phyloP scores from a whole-genome alignment of 2,797 vertebrate genomes.

The Liparis tanakae region DNA sequence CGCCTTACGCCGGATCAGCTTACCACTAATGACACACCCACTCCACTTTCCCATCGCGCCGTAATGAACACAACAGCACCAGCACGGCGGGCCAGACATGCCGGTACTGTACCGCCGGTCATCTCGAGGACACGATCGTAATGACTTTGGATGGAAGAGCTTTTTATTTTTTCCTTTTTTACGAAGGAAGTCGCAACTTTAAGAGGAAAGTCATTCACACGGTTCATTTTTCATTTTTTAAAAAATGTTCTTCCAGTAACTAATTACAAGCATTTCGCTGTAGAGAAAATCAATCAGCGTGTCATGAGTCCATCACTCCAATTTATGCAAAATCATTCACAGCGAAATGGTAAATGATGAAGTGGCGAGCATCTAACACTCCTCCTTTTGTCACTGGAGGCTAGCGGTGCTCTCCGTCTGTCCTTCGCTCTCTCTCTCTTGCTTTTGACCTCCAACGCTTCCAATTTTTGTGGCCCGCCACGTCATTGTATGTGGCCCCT shows the following conservation, averaged over 20 bases:
- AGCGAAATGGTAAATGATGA: slow-evolving; percentile 71
- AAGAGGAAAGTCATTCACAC: slow-evolving; percentile 53
- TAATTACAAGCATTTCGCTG: slow-evolving; percentile 75
- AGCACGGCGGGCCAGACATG: slow-evolving; percentile 17
- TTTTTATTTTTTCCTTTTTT: not conserved
- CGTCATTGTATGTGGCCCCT: too few species aligned
- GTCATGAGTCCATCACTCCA: slow-evolving; percentile 73
- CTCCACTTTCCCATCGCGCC: slow-evolving; percentile 46
- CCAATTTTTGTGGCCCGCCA: not conserved
- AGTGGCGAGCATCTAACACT: slow-evolving; percentile 63
- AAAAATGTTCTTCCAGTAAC: slow-evolving; percentile 25
- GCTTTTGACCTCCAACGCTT: slow-evolving; percentile 45
- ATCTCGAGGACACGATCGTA: not conserved
- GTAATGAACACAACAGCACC: slow-evolving; percentile 45
- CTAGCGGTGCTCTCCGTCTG: slow-evolving; percentile 60
- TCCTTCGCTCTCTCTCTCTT: slow-evolving; percentile 46
- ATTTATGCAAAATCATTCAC: slow-evolving; percentile 82
- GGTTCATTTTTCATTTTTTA: slow-evolving; percentile 13
- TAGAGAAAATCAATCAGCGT: slow-evolving; percentile 71
- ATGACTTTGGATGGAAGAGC: not conserved
- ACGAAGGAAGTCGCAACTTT: slow-evolving; percentile 25
- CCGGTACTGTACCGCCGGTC: too few species aligned
- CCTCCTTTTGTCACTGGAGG: slow-evolving; percentile 70
- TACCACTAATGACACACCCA: slow-evolving; percentile 68
- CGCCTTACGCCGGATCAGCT: slow-evolving; percentile 62